A percentile compares a stretch with the other conserved stretches of the same genome.
Evolutionary conservation across 2,888 invertebrate species (phyloP).

Genomic region (Blastobasis adustella): DNA sequence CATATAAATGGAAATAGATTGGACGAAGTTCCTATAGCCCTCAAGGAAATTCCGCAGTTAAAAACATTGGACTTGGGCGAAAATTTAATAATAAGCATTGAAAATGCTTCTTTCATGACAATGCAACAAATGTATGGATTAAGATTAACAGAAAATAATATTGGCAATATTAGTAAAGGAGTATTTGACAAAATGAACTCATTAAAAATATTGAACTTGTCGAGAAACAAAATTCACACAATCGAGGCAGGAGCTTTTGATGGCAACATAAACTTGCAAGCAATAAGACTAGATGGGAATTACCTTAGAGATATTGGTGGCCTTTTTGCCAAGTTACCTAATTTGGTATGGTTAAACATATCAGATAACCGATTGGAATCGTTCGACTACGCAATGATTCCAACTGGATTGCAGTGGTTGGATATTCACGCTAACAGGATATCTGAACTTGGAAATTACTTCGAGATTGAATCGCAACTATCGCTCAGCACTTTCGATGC

Average conservation of each 20-base stretch:
- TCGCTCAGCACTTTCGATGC: slow-evolving; percentile 88
- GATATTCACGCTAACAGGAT: slow-evolving; percentile 91
- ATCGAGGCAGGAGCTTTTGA: slow-evolving; percentile 87
- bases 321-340: slow-evolving; percentile 86
- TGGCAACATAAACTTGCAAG: slow-evolving; percentile 83
- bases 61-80: slow-evolving; percentile 89
- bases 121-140: slow-evolving; percentile 88
- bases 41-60: slow-evolving; percentile 83
- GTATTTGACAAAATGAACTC: slow-evolving; percentile 86
- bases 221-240: slow-evolving; percentile 86
- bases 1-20: slow-evolving; percentile 89
- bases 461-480: slow-evolving; percentile 86
- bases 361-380: slow-evolving; percentile 88
- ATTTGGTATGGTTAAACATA: slow-evolving; percentile 89
- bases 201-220: slow-evolving; percentile 87
- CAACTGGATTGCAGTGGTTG: slow-evolving; percentile 87
- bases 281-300: slow-evolving; percentile 88
- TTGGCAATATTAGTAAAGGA: slow-evolving; percentile 85
- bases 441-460: slow-evolving; percentile 87
- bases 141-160: slow-evolving; percentile 89
- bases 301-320: slow-evolving; percentile 85
- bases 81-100: slow-evolving; percentile 86
- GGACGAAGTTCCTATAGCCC: slow-evolving; percentile 82
- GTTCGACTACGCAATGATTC: slow-evolving; percentile 91
- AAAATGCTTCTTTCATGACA: slow-evolving; percentile 85